phyloP scores from a whole-genome alignment of 2,888 invertebrate species.

The Choristoneura rosaceana region DNA sequence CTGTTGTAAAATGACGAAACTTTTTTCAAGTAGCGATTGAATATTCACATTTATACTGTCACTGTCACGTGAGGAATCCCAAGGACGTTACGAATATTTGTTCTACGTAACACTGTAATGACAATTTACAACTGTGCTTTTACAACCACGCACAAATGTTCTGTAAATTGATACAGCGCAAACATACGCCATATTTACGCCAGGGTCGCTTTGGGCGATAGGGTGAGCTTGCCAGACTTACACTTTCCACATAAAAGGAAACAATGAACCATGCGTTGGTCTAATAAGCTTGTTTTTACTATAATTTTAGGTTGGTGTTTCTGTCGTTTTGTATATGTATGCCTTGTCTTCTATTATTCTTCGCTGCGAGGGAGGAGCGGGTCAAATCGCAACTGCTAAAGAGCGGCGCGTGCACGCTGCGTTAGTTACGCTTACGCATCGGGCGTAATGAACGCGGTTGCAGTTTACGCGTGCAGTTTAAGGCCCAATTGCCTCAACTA shows the following conservation, averaged over 20 bases:
- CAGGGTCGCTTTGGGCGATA: conserved; percentile 54
- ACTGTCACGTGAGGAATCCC: conserved; percentile 29
- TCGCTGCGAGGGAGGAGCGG: conserved; percentile 66
- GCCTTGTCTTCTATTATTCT: conserved; percentile 39
- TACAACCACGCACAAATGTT: conserved; percentile 65
- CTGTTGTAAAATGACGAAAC: not conserved
- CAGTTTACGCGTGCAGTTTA: conserved; percentile 64
- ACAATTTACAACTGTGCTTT: conserved; percentile 44
- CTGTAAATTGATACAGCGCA: conserved; percentile 74
- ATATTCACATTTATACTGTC: conserved; percentile 1
- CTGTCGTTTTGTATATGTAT: not conserved
- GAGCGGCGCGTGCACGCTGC: conserved; percentile 69
- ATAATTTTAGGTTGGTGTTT: not conserved
- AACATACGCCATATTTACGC: conserved; percentile 64
- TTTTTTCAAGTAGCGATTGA: conserved; percentile 11
- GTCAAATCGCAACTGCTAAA: conserved; percentile 72
- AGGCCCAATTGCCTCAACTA: conserved; percentile 34
- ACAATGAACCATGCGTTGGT: not conserved
- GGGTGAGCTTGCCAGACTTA: conserved; percentile 50
- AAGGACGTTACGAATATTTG: conserved; percentile 38
- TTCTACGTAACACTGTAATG: conserved; percentile 34
- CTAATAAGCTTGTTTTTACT: not conserved
- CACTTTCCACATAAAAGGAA: conserved; percentile 5
- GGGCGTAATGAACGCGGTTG: conserved; percentile 72
- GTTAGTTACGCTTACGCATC: conserved; percentile 69